Percentiles rank a stretch among this genome's conserved stretches.
Evolutionary conservation across 2,888 invertebrate species (phyloP).

Genomic region (Periphyllus acericola): DNA sequence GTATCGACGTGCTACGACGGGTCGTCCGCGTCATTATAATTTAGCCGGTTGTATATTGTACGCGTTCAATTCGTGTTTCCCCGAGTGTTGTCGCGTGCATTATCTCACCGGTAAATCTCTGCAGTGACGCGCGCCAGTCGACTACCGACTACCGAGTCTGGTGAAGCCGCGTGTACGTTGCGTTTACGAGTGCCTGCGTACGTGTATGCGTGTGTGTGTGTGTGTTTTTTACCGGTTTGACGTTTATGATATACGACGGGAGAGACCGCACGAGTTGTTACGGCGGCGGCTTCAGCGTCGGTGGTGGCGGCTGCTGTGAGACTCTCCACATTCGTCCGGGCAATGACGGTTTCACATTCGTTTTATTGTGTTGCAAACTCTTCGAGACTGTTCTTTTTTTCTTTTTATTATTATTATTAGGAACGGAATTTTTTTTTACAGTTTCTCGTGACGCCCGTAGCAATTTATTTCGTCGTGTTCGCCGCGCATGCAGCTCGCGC

Average conservation of each 20-base stretch:
- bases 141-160: background rate
- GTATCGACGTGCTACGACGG: no score
- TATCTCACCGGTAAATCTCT: slow-evolving; percentile 16
- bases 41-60: no score
- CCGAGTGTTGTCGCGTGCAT: background rate
- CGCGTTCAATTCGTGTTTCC: background rate
- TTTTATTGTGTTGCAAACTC: slow-evolving; percentile 26
- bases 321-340: background rate
- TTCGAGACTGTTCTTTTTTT: background rate
- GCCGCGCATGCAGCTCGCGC: no score
- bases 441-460: slow-evolving; percentile 1
- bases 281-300: no score
- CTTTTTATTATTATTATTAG: background rate
- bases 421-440: slow-evolving; percentile 23
- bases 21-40: no score
- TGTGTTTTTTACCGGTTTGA: slow-evolving; percentile 39
- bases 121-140: background rate
- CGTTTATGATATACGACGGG: slow-evolving; percentile 48
- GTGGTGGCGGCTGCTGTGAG: background rate
- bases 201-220: background rate
- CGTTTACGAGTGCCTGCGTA: no score
- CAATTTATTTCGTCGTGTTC: background rate
- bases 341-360: slow-evolving; percentile 28
- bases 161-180: background rate
- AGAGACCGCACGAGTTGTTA: slow-evolving; percentile 43